Percentiles rank a stretch among this genome's conserved stretches.
These are phyloP conservation scores for Meteorus sp. DNA, from an alignment of 1,140 invertebrate species.

Conservation along the genomic window DNA sequence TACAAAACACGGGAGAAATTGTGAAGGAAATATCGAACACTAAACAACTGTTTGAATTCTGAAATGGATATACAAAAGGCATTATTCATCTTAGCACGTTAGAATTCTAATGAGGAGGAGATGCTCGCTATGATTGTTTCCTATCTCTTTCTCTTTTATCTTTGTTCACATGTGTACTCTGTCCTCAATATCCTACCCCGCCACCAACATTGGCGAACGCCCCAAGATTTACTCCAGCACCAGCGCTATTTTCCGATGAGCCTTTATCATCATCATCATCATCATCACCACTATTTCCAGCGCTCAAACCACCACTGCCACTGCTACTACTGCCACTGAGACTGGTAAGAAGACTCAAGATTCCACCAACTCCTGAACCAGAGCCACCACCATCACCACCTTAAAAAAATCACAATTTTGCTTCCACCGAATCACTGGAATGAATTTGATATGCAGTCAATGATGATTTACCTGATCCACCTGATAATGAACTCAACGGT, in stretches of 20 bases:
- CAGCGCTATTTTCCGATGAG: slow-evolving; percentile 22
- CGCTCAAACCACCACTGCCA: slow-evolving; percentile 57
- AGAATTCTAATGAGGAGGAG: slow-evolving; percentile 13
- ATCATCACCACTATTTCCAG: slow-evolving; percentile 53
- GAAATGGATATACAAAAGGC: no score
- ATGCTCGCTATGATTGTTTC: neutral
- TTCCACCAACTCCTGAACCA: neutral
- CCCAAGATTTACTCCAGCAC: slow-evolving; percentile 42
- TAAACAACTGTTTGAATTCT: neutral
- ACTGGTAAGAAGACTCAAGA: slow-evolving; percentile 33
- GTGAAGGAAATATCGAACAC: no score
- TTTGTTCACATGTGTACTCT: slow-evolving; percentile 20
- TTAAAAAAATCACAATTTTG: slow-evolving; percentile 1
- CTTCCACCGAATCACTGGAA: neutral
- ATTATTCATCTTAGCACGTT: no score
- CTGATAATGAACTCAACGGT: slow-evolving; percentile 46
- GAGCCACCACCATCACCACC: slow-evolving; percentile 7
- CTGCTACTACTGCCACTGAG: slow-evolving; percentile 33
- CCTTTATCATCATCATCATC: slow-evolving; percentile 6
- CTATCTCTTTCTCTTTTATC: slow-evolving; percentile 5
- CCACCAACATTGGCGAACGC: slow-evolving; percentile 40
- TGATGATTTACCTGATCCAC: slow-evolving; percentile 33
- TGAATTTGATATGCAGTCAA: neutral
- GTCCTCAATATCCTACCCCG: slow-evolving; percentile 51
- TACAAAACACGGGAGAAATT: no score